Evolutionary conservation across 2,113 vertebrate genomes (phyloP).

Genomic region (Silurus meridionalis): DNA sequence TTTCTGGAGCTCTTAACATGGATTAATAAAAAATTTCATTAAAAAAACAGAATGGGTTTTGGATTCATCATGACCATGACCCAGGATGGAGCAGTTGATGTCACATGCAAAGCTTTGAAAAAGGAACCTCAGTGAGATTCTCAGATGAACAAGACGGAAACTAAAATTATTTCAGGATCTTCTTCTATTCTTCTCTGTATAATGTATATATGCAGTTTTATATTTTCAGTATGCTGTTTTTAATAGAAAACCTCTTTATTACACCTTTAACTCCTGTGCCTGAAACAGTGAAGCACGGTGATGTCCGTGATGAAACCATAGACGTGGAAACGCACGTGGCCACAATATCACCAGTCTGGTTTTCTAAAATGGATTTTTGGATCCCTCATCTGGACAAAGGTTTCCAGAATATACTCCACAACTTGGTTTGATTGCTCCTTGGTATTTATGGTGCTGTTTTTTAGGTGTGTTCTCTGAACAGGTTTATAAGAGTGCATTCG

Average conservation of each 20-base stretch:
- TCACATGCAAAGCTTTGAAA: neutral
- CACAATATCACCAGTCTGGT: no score
- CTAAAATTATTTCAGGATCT: neutral
- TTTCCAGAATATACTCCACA: neutral
- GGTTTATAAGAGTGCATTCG: no score
- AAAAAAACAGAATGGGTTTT: neutral
- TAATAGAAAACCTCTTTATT: no score
- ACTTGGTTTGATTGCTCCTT: neutral
- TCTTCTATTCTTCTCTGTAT: neutral
- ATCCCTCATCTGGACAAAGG: no score
- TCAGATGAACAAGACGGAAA: neutral
- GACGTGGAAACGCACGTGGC: no score
- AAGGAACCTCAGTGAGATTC: neutral
- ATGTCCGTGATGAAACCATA: neutral
- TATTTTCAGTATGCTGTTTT: no score
- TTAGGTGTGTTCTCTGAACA: neutral
- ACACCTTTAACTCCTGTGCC: neutral
- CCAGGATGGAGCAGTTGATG: neutral
- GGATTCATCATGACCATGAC: neutral
- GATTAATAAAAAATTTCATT: neutral
- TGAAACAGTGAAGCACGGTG: neutral
- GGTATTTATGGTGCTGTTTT: neutral
- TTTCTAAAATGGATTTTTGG: no score
- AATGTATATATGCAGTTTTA: neutral
- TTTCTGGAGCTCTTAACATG: neutral